phyloP scores from a whole-genome alignment of 2,113 vertebrate species.

The Microcebus jonahi region DNA sequence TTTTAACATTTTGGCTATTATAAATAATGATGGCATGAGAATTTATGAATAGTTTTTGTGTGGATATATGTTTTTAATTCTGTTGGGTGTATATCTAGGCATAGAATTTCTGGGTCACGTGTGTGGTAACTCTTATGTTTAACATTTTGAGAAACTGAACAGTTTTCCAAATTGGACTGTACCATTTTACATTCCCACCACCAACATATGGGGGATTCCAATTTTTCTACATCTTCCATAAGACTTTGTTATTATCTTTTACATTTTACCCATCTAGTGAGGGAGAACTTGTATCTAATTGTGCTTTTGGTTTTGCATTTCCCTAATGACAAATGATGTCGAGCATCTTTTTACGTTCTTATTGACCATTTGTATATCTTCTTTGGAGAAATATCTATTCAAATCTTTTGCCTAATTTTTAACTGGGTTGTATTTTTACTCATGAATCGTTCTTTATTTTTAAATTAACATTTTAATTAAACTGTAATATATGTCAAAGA shows the following conservation, averaged over 20 bases:
- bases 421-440: background rate
- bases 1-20: background rate
- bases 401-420: slow-evolving; percentile 33
- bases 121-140: background rate
- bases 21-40: background rate
- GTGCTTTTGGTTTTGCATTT: slow-evolving; percentile 5
- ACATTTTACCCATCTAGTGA: background rate
- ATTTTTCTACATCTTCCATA: background rate
- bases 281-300: background rate
- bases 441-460: slow-evolving; percentile 8
- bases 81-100: background rate
- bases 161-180: background rate
- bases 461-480: slow-evolving; percentile 45
- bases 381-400: background rate
- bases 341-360: background rate
- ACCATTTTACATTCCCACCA: background rate
- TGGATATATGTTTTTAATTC: background rate
- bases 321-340: background rate
- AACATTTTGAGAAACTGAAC: background rate
- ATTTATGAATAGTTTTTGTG: background rate
- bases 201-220: background rate
- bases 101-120: background rate
- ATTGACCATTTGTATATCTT: background rate
- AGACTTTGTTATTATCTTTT: background rate
- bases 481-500: background rate